A percentile compares a stretch with the other conserved stretches of the same genome.
These are phyloP conservation scores for Nannospalax galili DNA, from an alignment of 2,113 vertebrate genomes.

Conservation along the genomic window DNA sequence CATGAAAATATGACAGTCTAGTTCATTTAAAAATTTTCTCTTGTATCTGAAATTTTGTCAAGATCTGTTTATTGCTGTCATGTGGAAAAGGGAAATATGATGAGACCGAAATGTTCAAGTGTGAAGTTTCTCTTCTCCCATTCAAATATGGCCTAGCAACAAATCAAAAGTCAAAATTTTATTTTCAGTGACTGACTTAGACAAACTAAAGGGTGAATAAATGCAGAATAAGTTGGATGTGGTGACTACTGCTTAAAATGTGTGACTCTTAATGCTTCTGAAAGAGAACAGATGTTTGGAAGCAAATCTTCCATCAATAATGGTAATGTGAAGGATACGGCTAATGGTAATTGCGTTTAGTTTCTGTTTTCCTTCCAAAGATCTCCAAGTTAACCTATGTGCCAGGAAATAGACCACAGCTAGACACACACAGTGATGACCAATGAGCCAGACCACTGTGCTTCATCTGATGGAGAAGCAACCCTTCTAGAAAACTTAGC, in stretches of 20 bases:
- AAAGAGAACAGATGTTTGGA: conserved; percentile 24
- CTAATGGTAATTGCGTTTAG: not conserved
- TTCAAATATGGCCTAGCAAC: conserved; percentile 64
- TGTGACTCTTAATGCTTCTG: not conserved
- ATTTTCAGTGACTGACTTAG: conserved; percentile 50
- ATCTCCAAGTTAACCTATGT: not conserved
- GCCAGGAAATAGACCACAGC: not conserved
- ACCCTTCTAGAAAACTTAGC: not conserved
- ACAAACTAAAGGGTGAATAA: conserved; percentile 50
- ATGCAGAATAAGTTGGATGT: conserved; percentile 52
- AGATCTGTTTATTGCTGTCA: conserved; percentile 74
- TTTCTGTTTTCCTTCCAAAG: conserved; percentile 16
- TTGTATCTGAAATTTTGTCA: conserved; percentile 73
- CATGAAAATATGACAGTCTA: conserved; percentile 68
- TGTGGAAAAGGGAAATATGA: conserved; percentile 33
- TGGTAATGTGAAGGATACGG: not conserved
- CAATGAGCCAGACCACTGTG: not conserved
- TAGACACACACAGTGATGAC: fast-evolving
- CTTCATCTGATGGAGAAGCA: not conserved
- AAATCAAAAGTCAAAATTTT: conserved; percentile 65
- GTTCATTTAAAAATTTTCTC: conserved; percentile 75
- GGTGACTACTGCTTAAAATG: conserved; percentile 20
- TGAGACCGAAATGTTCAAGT: not conserved
- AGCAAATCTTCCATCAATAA: conserved; percentile 5
- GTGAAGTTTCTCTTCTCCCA: conserved; percentile 49